Percentiles rank a stretch among this genome's conserved stretches.
phyloP scores from a whole-genome alignment of 53 echinoderm and acorn worm genomes.

The Temnopleurus reevesii region DNA sequence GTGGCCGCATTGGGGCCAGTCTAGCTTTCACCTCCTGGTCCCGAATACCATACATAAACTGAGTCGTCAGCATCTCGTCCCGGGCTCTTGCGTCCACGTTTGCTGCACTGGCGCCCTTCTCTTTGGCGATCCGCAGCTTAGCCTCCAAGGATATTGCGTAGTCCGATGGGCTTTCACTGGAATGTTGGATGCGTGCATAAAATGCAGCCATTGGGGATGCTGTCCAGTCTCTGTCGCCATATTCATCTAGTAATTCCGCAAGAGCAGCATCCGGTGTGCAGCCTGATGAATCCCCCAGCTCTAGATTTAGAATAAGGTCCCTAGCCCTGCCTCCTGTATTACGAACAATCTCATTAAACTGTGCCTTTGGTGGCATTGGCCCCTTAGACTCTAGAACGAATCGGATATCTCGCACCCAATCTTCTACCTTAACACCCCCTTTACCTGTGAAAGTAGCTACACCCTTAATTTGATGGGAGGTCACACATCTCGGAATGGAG shows the following conservation, averaged over 20 bases:
- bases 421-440: neutral
- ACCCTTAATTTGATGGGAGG: neutral
- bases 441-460: neutral
- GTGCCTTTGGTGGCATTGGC: neutral
- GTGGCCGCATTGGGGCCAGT: neutral
- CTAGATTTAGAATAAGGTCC: neutral
- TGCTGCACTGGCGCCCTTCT: neutral
- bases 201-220: neutral
- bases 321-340: slow-evolving; percentile 8
- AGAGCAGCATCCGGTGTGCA: neutral
- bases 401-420: slow-evolving; percentile 3
- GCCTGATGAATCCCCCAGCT: neutral
- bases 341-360: neutral
- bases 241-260: neutral
- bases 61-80: neutral
- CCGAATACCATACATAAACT: slow-evolving; percentile 1
- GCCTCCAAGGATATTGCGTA: slow-evolving; percentile 6
- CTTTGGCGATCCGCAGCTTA: neutral
- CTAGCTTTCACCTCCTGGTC: neutral
- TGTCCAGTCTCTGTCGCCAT: neutral
- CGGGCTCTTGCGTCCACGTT: neutral
- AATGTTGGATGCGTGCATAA: neutral
- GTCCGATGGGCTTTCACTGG: neutral
- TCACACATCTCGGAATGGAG: neutral
- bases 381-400: neutral